Conservation (phyloP, 1,140 invertebrate genomes). For the Drosophila mauritiana region DNA sequence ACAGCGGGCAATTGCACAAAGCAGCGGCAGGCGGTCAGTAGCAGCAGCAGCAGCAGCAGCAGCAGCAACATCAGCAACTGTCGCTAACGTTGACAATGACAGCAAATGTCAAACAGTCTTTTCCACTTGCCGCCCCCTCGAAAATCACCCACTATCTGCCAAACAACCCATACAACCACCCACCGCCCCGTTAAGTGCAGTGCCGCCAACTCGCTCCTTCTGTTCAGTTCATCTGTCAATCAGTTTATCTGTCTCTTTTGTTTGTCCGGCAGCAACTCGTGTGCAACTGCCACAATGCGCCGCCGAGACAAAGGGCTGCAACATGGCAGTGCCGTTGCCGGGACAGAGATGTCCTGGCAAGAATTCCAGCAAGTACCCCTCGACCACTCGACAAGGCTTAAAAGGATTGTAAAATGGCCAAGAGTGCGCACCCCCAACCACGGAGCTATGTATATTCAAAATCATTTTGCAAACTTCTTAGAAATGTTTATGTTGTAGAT, state of each 20-base stretch:
- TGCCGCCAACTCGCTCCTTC: constrained; percentile 16
- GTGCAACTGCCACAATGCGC: constrained; percentile 51
- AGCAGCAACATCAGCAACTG: constrained; percentile 38
- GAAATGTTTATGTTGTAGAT: neutral
- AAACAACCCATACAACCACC: neutral
- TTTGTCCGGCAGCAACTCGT: constrained; percentile 48
- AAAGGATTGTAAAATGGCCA: neutral
- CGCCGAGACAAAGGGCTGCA: constrained; percentile 59
- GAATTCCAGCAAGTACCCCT: neutral
- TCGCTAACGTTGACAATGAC: constrained; percentile 69
- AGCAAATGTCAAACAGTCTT: constrained; percentile 77
- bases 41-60: constrained; percentile 17
- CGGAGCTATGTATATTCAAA: neutral
- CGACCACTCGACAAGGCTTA: constrained; percentile 1
- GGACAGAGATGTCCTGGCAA: neutral
- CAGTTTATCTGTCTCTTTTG: constrained; percentile 53
- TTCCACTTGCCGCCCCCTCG: neutral
- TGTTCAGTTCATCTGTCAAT: constrained; percentile 39
- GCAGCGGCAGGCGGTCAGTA: constrained; percentile 41
- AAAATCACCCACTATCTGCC: neutral
- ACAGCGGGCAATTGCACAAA: constrained; percentile 60
- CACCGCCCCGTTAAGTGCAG: constrained; percentile 32
- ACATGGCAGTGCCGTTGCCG: constrained; percentile 30
- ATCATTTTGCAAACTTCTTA: neutral
- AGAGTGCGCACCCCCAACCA: neutral